A percentile compares a stretch with the other conserved stretches of the same genome.
These are phyloP conservation scores for Idaea dimidiata DNA, from an alignment of 2,888 invertebrate species.

Conservation along the genomic window DNA sequence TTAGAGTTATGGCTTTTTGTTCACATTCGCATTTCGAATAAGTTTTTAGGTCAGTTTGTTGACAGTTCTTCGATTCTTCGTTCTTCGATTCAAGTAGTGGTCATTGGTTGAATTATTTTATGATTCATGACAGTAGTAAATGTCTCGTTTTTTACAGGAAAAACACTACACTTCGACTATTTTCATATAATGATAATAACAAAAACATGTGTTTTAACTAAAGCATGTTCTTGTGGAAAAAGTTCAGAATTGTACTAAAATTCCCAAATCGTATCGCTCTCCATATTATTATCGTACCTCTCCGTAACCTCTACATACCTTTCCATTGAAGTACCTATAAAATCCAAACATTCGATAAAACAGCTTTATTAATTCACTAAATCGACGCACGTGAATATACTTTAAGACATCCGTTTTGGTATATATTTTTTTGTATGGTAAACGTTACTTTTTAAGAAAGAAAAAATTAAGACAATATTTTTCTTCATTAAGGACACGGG, in stretches of 20 bases:
- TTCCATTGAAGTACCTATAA: background rate
- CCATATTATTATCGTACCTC: background rate
- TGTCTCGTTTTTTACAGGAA: background rate
- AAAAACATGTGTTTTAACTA: too few species aligned
- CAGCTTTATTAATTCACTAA: background rate
- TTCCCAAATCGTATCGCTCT: background rate
- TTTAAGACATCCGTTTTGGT: background rate
- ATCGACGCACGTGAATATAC: background rate
- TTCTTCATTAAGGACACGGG: constrained; percentile 76
- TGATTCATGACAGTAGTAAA: background rate
- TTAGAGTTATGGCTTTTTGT: constrained; percentile 73
- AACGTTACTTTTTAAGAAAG: background rate
- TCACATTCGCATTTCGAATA: constrained; percentile 31
- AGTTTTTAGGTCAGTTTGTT: background rate
- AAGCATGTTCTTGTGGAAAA: too few species aligned
- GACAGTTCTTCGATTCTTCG: constrained; percentile 1
- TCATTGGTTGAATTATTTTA: too few species aligned
- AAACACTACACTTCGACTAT: background rate
- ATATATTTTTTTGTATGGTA: background rate
- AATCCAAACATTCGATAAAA: background rate
- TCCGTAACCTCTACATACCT: background rate
- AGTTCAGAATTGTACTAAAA: background rate
- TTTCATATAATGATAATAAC: too few species aligned
- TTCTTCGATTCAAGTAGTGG: background rate
- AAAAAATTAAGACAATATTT: constrained; percentile 47